Base-by-base conservation (phyloP, 2,113 vertebrate genomes). In the Alethe diademata region DNA sequence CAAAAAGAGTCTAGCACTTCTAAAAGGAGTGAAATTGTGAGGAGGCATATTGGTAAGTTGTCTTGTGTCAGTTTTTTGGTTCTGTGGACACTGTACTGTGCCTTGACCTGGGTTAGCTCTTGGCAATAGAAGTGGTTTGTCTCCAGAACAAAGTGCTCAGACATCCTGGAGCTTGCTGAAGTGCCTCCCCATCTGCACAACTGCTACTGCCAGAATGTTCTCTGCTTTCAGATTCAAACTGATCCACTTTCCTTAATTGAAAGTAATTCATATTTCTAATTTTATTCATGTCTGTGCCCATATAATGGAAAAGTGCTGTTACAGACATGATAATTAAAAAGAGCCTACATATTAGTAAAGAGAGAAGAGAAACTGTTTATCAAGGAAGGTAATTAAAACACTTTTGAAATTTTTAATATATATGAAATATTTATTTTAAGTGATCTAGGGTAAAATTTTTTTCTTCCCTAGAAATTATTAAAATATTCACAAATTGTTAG, bases 241-340 rank as follows among this genome's bases (percentile, higher is more conserved):
- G 82, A 90, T 83, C 94, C 54, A 70, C 74, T 86, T 94, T 58
- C 20, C 35, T 43, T 66, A 91, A 67, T 17, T 86, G 45, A 70
- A 86, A 88, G 43, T 75, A 97, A 91, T 86, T 92, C 2, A 13
- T 92, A 28, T 84, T 78, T 96, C 58, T 91, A 91, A 92, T 78
- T 91, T 58, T 93, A 53, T 86, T 84, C 38, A 14, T 73, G 51
- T 69, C 72, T 88, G 10, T 88, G 72, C 58, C 47, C 47, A 43
- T 79, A 56, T 88, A 90, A 83, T 48, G 42, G 54, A 76, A 93
- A 88, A 88, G 22, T 76, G 42, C 42, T 83, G 26, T 79, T 82
- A 57, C 54, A 90, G 88, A 50, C 26, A 19, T 48, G 36, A 22
- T 82, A 65, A 82, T 95, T 84, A 85, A 90, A 92, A 93, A 61